A percentile compares a stretch with the other conserved stretches of the same genome.
These are phyloP conservation scores for Serilophus lunatus DNA, from an alignment of 2,113 vertebrate species.

Conservation along the genomic window DNA sequence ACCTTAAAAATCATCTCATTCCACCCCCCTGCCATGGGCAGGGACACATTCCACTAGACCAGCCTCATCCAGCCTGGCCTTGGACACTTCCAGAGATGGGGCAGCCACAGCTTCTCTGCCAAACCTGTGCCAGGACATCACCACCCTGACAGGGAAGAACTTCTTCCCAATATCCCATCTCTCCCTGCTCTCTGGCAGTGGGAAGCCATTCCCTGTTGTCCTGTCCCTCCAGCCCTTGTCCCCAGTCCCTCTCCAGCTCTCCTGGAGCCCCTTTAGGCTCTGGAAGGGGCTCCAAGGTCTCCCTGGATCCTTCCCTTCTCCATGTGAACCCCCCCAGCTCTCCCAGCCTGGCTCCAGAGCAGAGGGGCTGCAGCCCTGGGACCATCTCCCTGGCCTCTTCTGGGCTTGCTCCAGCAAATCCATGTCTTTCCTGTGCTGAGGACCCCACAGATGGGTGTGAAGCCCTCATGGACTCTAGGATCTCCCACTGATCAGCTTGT, in stretches of 20 bases:
- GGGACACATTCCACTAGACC: fast-evolving
- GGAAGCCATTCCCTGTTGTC: background rate
- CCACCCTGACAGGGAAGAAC: fast-evolving
- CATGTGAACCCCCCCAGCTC: background rate
- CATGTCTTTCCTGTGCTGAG: fast-evolving
- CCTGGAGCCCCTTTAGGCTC: background rate
- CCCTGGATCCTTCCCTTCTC: background rate
- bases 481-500: background rate
- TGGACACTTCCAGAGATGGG: background rate
- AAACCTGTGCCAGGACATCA: fast-evolving
- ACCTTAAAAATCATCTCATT: background rate
- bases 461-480: fast-evolving
- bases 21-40: fast-evolving
- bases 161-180: background rate
- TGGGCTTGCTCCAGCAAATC: fast-evolving
- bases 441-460: background rate
- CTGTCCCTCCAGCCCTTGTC: fast-evolving
- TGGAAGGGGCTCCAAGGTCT: background rate
- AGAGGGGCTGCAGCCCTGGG: background rate
- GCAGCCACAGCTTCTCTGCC: background rate
- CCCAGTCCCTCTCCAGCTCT: background rate
- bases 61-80: fast-evolving
- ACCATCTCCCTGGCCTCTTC: fast-evolving
- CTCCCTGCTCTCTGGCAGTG: background rate
- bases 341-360: background rate